A percentile compares a stretch with the other conserved stretches of the same genome.
These are phyloP conservation scores for Podarcis lilfordi DNA, from an alignment of 2,797 vertebrate genomes.

Conservation along the genomic window DNA sequence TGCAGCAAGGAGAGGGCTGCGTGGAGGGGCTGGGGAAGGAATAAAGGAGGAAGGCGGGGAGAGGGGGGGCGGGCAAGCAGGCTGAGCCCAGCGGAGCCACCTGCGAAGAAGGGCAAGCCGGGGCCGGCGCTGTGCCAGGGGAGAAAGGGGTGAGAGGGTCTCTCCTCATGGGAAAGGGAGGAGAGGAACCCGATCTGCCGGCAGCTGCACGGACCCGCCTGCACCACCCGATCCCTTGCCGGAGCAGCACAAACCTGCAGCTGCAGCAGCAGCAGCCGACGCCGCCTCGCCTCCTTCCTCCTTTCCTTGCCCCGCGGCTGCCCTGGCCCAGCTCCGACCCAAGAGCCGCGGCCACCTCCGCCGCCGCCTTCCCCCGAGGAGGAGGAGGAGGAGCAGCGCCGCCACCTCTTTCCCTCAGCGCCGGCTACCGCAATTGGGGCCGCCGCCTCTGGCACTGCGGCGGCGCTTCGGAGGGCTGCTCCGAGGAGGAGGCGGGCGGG, in stretches of 20 bases:
- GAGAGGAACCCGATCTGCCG: background rate
- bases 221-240: background rate
- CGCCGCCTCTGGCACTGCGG: conserved; percentile 28
- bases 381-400: background rate
- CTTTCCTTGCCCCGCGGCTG: background rate
- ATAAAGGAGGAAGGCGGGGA: background rate
- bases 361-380: background rate
- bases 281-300: background rate
- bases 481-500: conserved; percentile 48
- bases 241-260: conserved; percentile 6
- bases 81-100: background rate
- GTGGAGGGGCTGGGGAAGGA: background rate
- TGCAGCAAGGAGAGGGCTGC: background rate
- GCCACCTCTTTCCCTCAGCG: background rate
- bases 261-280: background rate
- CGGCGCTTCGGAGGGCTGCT: conserved; percentile 42
- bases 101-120: background rate
- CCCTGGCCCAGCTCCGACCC: background rate
- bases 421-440: conserved; percentile 15
- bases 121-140: background rate
- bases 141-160: background rate
- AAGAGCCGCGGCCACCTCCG: conserved; percentile 31
- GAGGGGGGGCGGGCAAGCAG: background rate
- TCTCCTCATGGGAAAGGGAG: too few relatives aligned
- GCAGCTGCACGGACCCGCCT: background rate